Base-by-base conservation (phyloP, 2,113 vertebrate species). In the Melanostigma gelatinosum region DNA sequence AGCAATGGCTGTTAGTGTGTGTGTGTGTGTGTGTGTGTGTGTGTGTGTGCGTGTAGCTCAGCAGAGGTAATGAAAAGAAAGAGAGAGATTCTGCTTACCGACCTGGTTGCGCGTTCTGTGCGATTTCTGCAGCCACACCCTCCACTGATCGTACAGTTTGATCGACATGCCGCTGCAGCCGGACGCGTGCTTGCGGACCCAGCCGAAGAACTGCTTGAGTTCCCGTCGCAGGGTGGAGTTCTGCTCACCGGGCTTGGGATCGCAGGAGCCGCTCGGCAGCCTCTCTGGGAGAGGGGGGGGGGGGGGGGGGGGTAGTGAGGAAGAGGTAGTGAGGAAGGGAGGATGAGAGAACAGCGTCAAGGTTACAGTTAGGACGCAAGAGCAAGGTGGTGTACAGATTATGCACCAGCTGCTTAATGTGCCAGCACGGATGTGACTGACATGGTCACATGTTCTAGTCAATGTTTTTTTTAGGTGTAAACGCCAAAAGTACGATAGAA, bases 81-180 rank as follows among this genome's bases (percentile, higher is more conserved):
- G 22, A n/a, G 24, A 67, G 40, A 36, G 22, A 63, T 80, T 86
- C 46, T 92, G 90, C 95, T 96, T 96, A 96, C 96, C 95, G 96
- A 99, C 97, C 97, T 98, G 97, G 96, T 97, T 97, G 93, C 96
- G 97, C n/a, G 96, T 93, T 95, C 96, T 97, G 90, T 97, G 97
- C 0, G 97, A 96, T 92, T 99, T 98, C 95, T 99, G 97, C 92
- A 98, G 95, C 95, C 97, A 98, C 82, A 96, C 97, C 42, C 97
- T 94, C 97, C 97, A 99, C 93, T 99, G 97, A 89, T 99, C 97
- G 46, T 99, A 99, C 80, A 98, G 95, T 74, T 98, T 98, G 95
- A 99, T 98, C 79, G 96, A 97, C 78, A 98, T 95, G 94, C 97
- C 96, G n/a, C 96, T 95, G 93, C 97, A 98, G 88, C 96, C 95